Percentiles rank a stretch among this genome's conserved stretches.
Conservation (phyloP, 2,888 invertebrate species). For the Andrena flavipes region DNA sequence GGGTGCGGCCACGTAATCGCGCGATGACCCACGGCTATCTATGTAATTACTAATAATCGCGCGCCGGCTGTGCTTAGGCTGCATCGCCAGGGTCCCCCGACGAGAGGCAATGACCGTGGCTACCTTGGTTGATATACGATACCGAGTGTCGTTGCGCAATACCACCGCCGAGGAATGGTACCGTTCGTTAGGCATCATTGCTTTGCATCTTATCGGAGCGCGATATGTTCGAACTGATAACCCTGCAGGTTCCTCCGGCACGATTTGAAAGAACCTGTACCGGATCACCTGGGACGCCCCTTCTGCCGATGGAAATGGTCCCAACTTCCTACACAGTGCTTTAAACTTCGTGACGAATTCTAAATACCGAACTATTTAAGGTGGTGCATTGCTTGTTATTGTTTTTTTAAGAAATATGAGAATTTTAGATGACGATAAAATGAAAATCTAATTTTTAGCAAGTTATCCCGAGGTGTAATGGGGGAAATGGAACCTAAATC, state of each 20-base stretch:
- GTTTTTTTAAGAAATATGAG: too few relatives aligned
- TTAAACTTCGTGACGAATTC: too few relatives aligned
- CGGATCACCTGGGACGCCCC: not conserved
- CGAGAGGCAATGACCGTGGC: constrained; percentile 40
- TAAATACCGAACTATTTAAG: too few relatives aligned
- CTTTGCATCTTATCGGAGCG: not conserved
- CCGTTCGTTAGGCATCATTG: constrained; percentile 4
- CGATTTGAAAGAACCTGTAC: not conserved
- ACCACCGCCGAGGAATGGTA: not conserved
- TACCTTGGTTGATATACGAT: constrained; percentile 18
- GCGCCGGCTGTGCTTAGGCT: constrained; percentile 1
- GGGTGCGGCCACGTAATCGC: constrained; percentile 25
- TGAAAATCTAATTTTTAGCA: too few relatives aligned
- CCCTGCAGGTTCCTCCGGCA: not conserved
- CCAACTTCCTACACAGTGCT: too few relatives aligned
- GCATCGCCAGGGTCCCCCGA: not conserved
- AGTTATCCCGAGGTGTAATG: too few relatives aligned
- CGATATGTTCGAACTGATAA: not conserved
- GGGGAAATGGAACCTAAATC: too few relatives aligned
- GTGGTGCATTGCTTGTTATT: too few relatives aligned
- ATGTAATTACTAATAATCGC: constrained; percentile 52
- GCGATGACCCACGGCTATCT: constrained; percentile 38
- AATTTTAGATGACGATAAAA: too few relatives aligned
- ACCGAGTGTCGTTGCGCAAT: constrained; percentile 15
- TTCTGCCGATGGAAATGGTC: not conserved